These are phyloP conservation scores for Takifugu flavidus DNA, from an alignment of 2,113 vertebrate species.

Conservation along the genomic window DNA sequence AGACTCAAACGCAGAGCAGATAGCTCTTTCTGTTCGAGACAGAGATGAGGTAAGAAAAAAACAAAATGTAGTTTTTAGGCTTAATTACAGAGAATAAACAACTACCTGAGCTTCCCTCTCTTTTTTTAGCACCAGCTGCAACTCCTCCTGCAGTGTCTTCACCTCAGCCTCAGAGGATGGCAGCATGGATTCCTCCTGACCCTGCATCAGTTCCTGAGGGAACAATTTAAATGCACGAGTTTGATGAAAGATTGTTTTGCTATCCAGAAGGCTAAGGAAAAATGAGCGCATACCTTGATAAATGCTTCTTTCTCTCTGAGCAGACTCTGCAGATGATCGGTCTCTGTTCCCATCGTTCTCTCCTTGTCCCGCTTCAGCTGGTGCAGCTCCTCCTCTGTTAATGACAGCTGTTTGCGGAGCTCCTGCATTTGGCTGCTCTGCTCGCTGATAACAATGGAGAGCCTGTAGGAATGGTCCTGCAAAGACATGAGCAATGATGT, in stretches of 20 bases:
- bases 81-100: background rate
- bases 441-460: conserved; percentile 80
- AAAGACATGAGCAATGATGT: background rate
- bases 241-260: background rate
- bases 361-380: conserved; percentile 59
- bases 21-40: conserved; percentile 78
- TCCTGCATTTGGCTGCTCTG: conserved; percentile 81
- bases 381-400: conserved; percentile 66
- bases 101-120: conserved; percentile 88
- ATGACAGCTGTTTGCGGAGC: conserved; percentile 76
- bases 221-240: background rate
- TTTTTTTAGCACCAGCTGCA: conserved; percentile 84
- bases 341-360: conserved; percentile 48
- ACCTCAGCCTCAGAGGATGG: conserved; percentile 49
- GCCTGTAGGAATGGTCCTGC: conserved; percentile 80
- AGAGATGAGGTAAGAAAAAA: background rate
- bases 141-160: conserved; percentile 80
- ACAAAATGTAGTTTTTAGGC: background rate
- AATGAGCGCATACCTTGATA: conserved; percentile 70
- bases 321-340: conserved; percentile 56
- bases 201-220: conserved; percentile 70
- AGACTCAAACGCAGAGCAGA: conserved; percentile 77
- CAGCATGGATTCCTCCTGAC: conserved; percentile 60
- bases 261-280: background rate
- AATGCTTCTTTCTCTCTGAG: conserved; percentile 78